Evolutionary conservation across 1,140 invertebrate genomes (phyloP).

Genomic region (Galleria mellonella): DNA sequence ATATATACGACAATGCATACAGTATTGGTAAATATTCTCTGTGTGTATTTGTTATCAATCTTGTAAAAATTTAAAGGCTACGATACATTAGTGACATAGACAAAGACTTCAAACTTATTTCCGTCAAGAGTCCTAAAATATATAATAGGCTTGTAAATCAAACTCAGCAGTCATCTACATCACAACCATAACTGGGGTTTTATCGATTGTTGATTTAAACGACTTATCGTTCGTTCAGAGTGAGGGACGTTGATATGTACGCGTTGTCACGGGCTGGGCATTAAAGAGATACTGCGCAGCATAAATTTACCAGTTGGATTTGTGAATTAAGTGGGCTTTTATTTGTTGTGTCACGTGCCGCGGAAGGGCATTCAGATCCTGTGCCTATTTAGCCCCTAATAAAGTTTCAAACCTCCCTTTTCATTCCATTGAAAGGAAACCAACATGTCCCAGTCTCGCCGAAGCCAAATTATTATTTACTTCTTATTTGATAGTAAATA

Average conservation of each 20-base stretch:
- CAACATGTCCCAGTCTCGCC: conserved; percentile 1
- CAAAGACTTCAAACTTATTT: too few species aligned
- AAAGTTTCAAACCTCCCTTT: conserved; percentile 25
- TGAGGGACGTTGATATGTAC: conserved; percentile 37
- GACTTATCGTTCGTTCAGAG: conserved; percentile 17
- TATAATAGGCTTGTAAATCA: too few species aligned
- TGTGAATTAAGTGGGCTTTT: conserved; percentile 67
- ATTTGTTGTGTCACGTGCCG: conserved; percentile 62
- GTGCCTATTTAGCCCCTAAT: conserved; percentile 35
- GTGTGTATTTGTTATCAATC: too few species aligned
- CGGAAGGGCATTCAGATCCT: conserved; percentile 29
- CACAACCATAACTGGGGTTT: too few species aligned
- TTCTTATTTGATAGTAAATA: background rate
- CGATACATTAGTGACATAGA: too few species aligned
- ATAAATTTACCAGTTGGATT: conserved; percentile 63
- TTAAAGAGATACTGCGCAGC: conserved; percentile 62
- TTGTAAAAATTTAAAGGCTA: too few species aligned
- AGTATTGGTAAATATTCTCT: too few species aligned
- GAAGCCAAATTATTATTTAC: conserved; percentile 3
- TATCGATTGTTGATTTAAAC: conserved; percentile 36
- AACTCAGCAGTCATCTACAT: too few species aligned
- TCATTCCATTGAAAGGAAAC: conserved; percentile 13
- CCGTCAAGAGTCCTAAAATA: too few species aligned
- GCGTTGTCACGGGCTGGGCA: conserved; percentile 57
- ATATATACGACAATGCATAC: too few species aligned